Base-by-base conservation (phyloP, 2,113 vertebrate species). In the Halichoerus grypus region DNA sequence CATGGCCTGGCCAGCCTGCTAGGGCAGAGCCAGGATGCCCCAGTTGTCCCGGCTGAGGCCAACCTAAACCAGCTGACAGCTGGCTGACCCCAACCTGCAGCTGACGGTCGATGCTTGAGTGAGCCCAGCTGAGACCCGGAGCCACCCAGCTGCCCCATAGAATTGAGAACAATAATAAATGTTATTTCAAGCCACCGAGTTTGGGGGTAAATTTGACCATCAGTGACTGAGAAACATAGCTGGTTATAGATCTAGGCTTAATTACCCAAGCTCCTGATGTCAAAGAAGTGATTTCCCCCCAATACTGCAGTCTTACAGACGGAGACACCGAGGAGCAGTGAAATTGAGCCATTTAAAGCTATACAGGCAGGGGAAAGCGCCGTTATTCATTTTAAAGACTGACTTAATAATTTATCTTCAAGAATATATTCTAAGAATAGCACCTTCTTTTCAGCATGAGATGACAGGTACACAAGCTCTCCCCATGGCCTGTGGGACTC, bases 401-500 rank as follows among this genome's bases (percentile, higher is more conserved):
- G 31, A 22, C 9, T 33, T 46, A 42, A 36, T 91, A 15, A 11
- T 74, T 72, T 49, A 24, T 26, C 65, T 67, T 83, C 51, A 71
- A 82, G 36, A 53, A 22, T 42, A 9, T 49, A 31, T 39, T 57
- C 65, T 69, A 77, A 94, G 14, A 42, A 82, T 1, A 53, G 12
- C n/a, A 51, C 10, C 7, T 77, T n/a, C 86, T 26, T 85, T 59
- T 31, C 74, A 53, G 16, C 19, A 16, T 16, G 24, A 33, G 22
- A 24, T 4, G 28, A 7, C 1, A 18, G 1, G 1, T 5, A 22
- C 49, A 16, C 15, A 51, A 24, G 33, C 36, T 85, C 69, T 42
- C 19, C 13, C 31, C 9, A 1, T 0, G 0, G 36, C 1, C 3
- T 16, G 46, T 4, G 4, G 33, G 18, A 3, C 69, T 14, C 21